Base-by-base conservation (phyloP, 2,113 vertebrate species). In the Craseonycteris thonglongyai region DNA sequence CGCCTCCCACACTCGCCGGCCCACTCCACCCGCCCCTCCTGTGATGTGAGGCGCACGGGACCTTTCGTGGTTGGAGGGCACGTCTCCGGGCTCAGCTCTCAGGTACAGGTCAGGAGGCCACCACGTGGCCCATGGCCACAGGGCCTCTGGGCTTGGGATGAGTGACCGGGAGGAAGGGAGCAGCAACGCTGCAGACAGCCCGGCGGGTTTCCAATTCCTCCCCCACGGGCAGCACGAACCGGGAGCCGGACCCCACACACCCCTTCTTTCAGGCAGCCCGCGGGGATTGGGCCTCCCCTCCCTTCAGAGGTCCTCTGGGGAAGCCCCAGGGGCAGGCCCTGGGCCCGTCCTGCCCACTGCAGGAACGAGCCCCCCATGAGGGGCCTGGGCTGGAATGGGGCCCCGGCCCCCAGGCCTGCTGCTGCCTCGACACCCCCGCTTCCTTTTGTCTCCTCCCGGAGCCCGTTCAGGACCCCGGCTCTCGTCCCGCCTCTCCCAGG, bases 191-290 rank as follows among this genome's bases (percentile, higher is more conserved):
- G 0, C n/a, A 30, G 33, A 28, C 12, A 15, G 28, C 11, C 0
- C 0, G 0, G 18, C 49, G n/a, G 3, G 26, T 21, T 8, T 10
- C 42, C 28, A 4, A 0, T 3, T 6, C 11, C 8, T 3, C 1
- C 19, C 2, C 3, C 5, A 0, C 26, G 2, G 30, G 5, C 28
- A 6, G 26, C 15, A 4, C 13, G 2, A 54, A 15, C 9, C 9
- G 24, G 26, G 2, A 22, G 14, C 19, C 40, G 21, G 35, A 13
- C 22, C 2, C 22, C 54, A 42, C 38, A 56, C 1, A 33, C 9
- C 22, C 40, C 7, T 24, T 19, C 47, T 19, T 1, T 66, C 58
- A 28, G 47, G 47, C 13, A 40, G 47, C 10, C 40, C 5, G 14
- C 2, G 15, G 54, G 5, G 11, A 9, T 6, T 2, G n/a, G n/a